phyloP scores from a whole-genome alignment of 1,140 invertebrate species.

The Formica exsecta region DNA sequence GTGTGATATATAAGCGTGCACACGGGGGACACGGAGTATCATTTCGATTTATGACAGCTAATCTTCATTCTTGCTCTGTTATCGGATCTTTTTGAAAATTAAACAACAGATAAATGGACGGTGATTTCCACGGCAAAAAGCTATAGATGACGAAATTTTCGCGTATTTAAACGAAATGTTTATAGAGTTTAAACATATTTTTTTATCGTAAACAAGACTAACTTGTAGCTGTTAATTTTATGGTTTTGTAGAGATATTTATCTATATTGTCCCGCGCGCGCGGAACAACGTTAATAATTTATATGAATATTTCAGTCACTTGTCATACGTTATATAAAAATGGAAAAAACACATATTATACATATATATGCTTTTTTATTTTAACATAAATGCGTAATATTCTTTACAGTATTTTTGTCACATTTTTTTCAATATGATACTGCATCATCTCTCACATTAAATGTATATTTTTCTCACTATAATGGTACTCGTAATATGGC shows the following conservation, averaged over 20 bases:
- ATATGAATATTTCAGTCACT: slow-evolving; percentile 21
- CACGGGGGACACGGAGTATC: slow-evolving; percentile 12
- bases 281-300: slow-evolving; percentile 2
- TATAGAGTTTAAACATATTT: no score
- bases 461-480: not conserved
- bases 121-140: not conserved
- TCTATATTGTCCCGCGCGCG: not conserved
- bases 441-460: not conserved
- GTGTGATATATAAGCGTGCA: slow-evolving; percentile 40
- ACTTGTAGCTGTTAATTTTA: not conserved
- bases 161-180: not conserved
- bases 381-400: slow-evolving; percentile 10
- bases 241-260: not conserved
- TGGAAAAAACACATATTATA: not conserved
- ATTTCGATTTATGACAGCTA: slow-evolving; percentile 30
- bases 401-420: slow-evolving; percentile 1
- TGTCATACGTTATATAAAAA: not conserved
- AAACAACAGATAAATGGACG: slow-evolving; percentile 8
- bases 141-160: not conserved
- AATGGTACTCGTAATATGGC: not conserved
- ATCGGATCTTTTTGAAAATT: slow-evolving; percentile 27
- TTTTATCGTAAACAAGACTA: no score
- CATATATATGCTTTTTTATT: not conserved
- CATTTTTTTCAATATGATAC: not conserved
- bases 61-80: slow-evolving; percentile 10